Evolutionary conservation across 1,140 invertebrate genomes (phyloP).

Genomic region (Antheraea pernyi): DNA sequence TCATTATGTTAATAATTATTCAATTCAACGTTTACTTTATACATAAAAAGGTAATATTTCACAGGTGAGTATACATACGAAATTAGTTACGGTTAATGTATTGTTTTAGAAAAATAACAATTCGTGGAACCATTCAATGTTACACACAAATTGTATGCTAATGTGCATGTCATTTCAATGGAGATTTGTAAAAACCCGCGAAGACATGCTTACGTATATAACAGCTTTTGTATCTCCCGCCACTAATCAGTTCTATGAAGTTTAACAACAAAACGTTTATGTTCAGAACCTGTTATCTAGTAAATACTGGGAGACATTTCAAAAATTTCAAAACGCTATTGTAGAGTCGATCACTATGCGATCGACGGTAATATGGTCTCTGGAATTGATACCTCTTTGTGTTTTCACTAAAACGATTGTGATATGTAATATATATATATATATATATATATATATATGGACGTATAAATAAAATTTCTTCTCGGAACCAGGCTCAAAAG

Average conservation of each 20-base stretch:
- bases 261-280: no score
- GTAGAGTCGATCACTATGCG: no score
- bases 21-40: background rate
- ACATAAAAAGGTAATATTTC: background rate
- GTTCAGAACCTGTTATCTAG: no score
- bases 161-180: background rate
- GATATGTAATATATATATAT: no score
- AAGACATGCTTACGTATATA: background rate
- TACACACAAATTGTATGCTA: conserved; percentile 15
- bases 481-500: no score
- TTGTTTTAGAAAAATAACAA: conserved; percentile 7
- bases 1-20: background rate
- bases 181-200: conserved; percentile 8
- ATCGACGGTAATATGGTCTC: no score
- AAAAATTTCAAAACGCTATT: no score
- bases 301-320: no score
- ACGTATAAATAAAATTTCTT: no score
- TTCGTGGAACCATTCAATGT: background rate
- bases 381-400: no score
- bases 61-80: background rate
- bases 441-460: no score
- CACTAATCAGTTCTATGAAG: background rate
- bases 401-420: no score
- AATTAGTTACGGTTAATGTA: conserved; percentile 10
- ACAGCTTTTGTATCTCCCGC: background rate